Conservation (phyloP, 2,888 invertebrate species). For the Torymus aiolomorphi region DNA sequence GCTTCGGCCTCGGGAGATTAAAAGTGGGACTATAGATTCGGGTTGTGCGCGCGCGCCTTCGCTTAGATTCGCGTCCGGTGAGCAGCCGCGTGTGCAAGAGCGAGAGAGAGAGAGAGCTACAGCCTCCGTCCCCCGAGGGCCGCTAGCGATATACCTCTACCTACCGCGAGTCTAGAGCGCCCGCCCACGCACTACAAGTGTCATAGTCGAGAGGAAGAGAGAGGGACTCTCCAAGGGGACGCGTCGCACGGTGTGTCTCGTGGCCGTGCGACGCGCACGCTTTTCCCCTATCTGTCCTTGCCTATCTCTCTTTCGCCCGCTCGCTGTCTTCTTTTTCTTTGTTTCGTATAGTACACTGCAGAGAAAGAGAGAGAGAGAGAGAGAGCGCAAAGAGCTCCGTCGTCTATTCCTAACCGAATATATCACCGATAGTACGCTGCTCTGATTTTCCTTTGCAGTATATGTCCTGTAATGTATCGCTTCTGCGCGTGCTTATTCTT, state of each 20-base stretch:
- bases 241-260: too few species aligned
- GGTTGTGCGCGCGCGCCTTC: too few species aligned
- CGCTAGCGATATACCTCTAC: not conserved
- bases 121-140: not conserved
- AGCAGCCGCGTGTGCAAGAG: not conserved
- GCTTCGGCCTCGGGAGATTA: constrained; percentile 26
- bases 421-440: not conserved
- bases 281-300: constrained; percentile 10
- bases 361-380: too few species aligned
- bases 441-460: constrained; percentile 1
- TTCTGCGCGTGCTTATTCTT: too few species aligned
- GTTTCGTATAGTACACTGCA: not conserved
- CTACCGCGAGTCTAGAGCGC: too few species aligned
- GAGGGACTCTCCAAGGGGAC: not conserved
- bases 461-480: too few species aligned
- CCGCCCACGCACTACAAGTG: constrained; percentile 5
- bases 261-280: not conserved
- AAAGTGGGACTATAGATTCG: constrained; percentile 2
- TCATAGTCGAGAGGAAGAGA: constrained; percentile 6
- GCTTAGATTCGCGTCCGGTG: too few species aligned
- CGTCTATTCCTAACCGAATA: constrained; percentile 1
- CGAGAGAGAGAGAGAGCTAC: not conserved
- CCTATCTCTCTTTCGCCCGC: not conserved
- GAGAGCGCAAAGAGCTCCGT: too few species aligned
- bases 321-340: not conserved